These are phyloP conservation scores for Drosophila sp. DNA, from an alignment of 1,140 invertebrate species.

Conservation along the genomic window DNA sequence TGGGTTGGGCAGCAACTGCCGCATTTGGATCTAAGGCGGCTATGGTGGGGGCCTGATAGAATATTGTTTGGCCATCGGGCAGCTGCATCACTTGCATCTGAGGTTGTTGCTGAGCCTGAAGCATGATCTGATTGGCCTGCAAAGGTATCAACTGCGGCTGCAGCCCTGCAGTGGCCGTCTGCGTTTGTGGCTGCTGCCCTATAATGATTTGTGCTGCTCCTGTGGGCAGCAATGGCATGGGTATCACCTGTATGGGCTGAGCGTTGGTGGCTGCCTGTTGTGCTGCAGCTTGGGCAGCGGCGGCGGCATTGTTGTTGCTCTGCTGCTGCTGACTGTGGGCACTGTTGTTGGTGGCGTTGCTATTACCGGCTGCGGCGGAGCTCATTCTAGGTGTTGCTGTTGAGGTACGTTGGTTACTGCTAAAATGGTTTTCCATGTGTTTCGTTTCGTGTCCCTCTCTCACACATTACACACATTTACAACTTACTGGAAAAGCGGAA, in stretches of 20 bases:
- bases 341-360: slow-evolving; percentile 23
- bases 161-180: slow-evolving; percentile 28
- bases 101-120: slow-evolving; percentile 83
- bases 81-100: slow-evolving; percentile 94
- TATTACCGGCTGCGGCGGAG: slow-evolving; percentile 28
- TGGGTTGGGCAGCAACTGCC: slow-evolving; percentile 81
- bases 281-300: slow-evolving; percentile 18
- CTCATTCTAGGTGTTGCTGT: slow-evolving; percentile 63
- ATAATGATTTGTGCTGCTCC: slow-evolving; percentile 76
- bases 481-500: slow-evolving; percentile 80
- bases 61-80: slow-evolving; percentile 95
- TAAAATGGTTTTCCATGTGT: slow-evolving; percentile 75
- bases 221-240: slow-evolving; percentile 67
- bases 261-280: slow-evolving; percentile 32
- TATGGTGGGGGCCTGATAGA: slow-evolving; percentile 87
- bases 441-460: slow-evolving; percentile 39
- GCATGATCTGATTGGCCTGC: slow-evolving; percentile 77
- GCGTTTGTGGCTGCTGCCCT: slow-evolving; percentile 62
- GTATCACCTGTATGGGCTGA: slow-evolving; percentile 75
- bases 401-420: slow-evolving; percentile 44
- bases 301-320: slow-evolving; percentile 27
- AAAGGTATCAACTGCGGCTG: slow-evolving; percentile 69
- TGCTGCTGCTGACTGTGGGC: slow-evolving; percentile 29
- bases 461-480: slow-evolving; percentile 52
- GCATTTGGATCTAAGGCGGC: slow-evolving; percentile 59